phyloP scores from a whole-genome alignment of 92 coral and sea anemone genomes.

The Anthopleura xanthogrammica region DNA sequence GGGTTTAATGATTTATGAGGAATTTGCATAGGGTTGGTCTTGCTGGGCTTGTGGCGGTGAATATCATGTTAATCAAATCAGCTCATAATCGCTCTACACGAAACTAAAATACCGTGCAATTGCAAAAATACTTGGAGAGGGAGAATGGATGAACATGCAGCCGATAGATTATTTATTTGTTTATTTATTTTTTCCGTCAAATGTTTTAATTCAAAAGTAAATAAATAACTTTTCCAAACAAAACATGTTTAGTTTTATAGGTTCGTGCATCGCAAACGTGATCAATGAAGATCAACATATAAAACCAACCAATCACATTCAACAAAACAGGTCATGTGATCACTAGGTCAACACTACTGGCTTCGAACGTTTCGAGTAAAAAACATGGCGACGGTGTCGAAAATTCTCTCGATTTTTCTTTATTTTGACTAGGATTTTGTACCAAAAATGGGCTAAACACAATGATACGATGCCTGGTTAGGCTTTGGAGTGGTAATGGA shows the following conservation, averaged over 20 bases:
- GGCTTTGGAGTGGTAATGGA: constrained; percentile 38
- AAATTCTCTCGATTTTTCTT: constrained; percentile 17
- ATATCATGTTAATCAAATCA: not conserved
- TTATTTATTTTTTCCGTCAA: not conserved
- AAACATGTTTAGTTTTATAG: constrained; percentile 2
- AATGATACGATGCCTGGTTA: constrained; percentile 42
- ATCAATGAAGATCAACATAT: constrained; percentile 17
- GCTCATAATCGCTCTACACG: not conserved
- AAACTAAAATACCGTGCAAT: not conserved
- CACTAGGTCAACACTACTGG: constrained; percentile 60
- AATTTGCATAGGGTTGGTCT: constrained; percentile 7
- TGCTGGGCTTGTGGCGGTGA: not conserved
- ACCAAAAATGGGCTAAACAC: constrained; percentile 37
- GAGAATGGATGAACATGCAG: not conserved
- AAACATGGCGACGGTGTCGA: constrained; percentile 53
- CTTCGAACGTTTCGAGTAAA: constrained; percentile 44
- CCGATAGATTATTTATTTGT: not conserved
- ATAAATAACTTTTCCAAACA: constrained; percentile 13
- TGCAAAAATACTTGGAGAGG: not conserved
- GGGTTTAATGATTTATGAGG: not conserved
- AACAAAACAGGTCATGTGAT: constrained; percentile 51
- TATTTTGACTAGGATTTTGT: constrained; percentile 20
- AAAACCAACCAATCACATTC: constrained; percentile 47
- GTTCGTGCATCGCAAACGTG: constrained; percentile 16
- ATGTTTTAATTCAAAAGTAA: not conserved